Evolutionary conservation across 2,113 vertebrate genomes (phyloP), one percentile per base, ranked within the genome.

Genomic region (Cranoglanis bouderius): DNA sequence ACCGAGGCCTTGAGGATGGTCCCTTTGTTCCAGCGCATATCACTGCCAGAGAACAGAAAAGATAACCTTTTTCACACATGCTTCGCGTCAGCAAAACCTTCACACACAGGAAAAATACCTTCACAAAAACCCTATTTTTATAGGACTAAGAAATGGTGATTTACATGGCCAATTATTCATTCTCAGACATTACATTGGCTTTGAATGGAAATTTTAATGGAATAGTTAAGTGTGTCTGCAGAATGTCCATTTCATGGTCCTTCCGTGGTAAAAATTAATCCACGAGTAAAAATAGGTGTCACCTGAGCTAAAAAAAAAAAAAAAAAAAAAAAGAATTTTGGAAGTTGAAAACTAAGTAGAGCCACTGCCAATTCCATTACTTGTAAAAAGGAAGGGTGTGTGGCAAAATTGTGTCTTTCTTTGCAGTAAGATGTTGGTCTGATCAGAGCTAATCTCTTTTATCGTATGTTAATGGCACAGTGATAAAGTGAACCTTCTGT

Each of bases 11-110:
- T 99, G 92, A 99, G 97, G 96, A 99, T 99, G 92, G 98, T 99
- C 92, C 98, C 98, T 98, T 99, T 99, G 97, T 99, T 99, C 98
- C 98, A 99, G 93, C 98, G 97, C 97, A 98, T 98, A 97, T 99
- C 98, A 93, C 98, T 99, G 96, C 90, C 95, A 95, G 88, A 94
- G 92, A 96, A 87, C 67, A 85, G 91, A 88, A 93, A 95, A 97
- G 96, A 97, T 98, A 97, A 97, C 96, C 97, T 97, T 98, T 98
- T 96, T 91, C 89, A 92, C 96, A 95, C 94, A 96, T 96, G 95
- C 94, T 95, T 95, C 95, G 93, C 96, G 96, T 98, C 96, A 96
- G 97, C 97, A 97, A 96, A 99, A 98, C 97, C 96, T 96, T 96
- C 96, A 91, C 89, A 84, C 85, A 55, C 61, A 85, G 12, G 29